A percentile compares a stretch with the other conserved stretches of the same genome.
Conservation (phyloP, 2,888 invertebrate species). For the Pimpla rufipes region DNA sequence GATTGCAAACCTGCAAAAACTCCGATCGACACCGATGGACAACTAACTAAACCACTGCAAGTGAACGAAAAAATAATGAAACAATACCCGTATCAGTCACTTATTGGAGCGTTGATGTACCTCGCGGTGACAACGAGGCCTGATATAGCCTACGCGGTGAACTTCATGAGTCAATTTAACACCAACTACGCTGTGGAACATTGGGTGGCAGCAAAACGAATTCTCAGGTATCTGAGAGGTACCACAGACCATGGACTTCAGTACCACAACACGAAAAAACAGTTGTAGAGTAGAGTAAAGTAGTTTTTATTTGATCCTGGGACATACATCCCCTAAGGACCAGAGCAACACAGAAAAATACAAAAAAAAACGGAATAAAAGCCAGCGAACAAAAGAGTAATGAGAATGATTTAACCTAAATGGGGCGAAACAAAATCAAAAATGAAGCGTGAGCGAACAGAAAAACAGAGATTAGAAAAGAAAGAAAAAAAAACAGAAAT, state of each 20-base stretch:
- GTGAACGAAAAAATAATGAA: slow-evolving; percentile 11
- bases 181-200: slow-evolving; percentile 61
- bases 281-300: too few species aligned
- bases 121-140: slow-evolving; percentile 54
- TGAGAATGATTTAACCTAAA: too few species aligned
- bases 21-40: slow-evolving; percentile 41
- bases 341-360: too few species aligned
- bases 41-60: slow-evolving; percentile 29
- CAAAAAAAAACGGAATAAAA: too few species aligned
- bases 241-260: slow-evolving; percentile 61
- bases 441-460: too few species aligned
- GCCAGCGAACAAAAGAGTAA: too few species aligned
- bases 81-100: slow-evolving; percentile 55
- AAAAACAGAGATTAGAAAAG: too few species aligned
- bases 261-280: slow-evolving; percentile 34
- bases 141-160: slow-evolving; percentile 56
- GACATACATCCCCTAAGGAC: too few species aligned
- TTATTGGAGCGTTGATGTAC: slow-evolving; percentile 54
- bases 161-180: slow-evolving; percentile 65
- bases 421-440: too few species aligned
- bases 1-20: slow-evolving; percentile 50
- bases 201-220: slow-evolving; percentile 69
- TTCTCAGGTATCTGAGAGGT: slow-evolving; percentile 70
- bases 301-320: too few species aligned
- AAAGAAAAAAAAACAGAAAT: too few species aligned